phyloP scores from a whole-genome alignment of 2,888 invertebrate genomes.

The Entomobrya multifasciata region DNA sequence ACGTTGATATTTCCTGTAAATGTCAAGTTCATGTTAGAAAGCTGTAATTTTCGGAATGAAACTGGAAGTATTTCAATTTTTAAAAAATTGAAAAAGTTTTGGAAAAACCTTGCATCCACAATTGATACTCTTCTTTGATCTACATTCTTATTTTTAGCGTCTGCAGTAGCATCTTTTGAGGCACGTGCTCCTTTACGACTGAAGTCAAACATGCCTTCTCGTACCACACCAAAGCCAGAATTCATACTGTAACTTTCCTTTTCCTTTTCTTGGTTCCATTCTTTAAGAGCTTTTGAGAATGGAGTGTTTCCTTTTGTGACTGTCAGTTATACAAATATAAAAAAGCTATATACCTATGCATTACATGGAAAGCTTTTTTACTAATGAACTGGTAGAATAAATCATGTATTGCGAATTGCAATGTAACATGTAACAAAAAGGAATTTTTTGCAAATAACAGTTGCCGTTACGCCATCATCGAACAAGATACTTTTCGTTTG shows the following conservation, averaged over 20 bases:
- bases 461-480: too few relatives aligned
- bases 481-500: too few relatives aligned
- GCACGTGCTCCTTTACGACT: background rate
- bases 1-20: slow-evolving; percentile 70
- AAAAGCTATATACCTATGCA: too few relatives aligned
- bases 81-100: too few relatives aligned
- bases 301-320: slow-evolving; percentile 60
- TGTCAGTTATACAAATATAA: slow-evolving; percentile 1
- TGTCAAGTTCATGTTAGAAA: too few relatives aligned
- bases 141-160: background rate
- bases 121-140: slow-evolving; percentile 58
- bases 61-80: too few relatives aligned
- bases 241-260: slow-evolving; percentile 54
- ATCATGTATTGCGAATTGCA: too few relatives aligned
- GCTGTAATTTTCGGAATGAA: too few relatives aligned
- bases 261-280: slow-evolving; percentile 63
- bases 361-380: too few relatives aligned
- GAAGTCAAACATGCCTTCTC: slow-evolving; percentile 58
- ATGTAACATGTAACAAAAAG: too few relatives aligned
- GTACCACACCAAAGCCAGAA: slow-evolving; percentile 58
- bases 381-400: too few relatives aligned
- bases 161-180: background rate
- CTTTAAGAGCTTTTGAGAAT: slow-evolving; percentile 68
- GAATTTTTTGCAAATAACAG: too few relatives aligned
- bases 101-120: slow-evolving; percentile 55